Conservation (phyloP, 2,888 invertebrate species). For the Philaethria dido region DNA sequence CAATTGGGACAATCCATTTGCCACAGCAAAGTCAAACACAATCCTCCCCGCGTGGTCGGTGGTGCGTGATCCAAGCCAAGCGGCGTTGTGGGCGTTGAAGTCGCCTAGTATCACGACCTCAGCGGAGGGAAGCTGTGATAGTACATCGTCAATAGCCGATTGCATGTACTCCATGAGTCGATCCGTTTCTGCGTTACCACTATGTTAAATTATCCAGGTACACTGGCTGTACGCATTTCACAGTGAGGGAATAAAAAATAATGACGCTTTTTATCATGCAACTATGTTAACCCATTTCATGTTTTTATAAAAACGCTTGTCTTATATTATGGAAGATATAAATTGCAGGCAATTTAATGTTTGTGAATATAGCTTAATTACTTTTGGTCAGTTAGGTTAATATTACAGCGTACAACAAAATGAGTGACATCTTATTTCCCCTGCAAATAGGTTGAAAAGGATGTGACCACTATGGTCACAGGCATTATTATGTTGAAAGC, state of each 20-base stretch:
- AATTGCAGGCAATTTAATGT: not conserved
- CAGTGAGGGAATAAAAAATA: not conserved
- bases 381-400: slow-evolving; percentile 14
- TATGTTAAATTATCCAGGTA: not conserved
- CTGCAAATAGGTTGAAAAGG: slow-evolving; percentile 42
- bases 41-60: no score
- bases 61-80: no score
- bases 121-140: no score
- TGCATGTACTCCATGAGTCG: no score
- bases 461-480: slow-evolving; percentile 29
- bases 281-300: not conserved
- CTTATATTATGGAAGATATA: not conserved
- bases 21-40: no score
- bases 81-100: no score
- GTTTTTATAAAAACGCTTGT: not conserved
- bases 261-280: not conserved
- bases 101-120: no score
- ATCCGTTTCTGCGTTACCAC: no score
- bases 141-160: no score
- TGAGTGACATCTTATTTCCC: slow-evolving; percentile 46
- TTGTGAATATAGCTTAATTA: not conserved
- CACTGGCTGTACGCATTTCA: no score
- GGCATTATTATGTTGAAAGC: slow-evolving; percentile 29
- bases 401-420: slow-evolving; percentile 22
- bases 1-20: no score